phyloP scores from a whole-genome alignment of 2,113 vertebrate species.

The Gopherus flavomarginatus region DNA sequence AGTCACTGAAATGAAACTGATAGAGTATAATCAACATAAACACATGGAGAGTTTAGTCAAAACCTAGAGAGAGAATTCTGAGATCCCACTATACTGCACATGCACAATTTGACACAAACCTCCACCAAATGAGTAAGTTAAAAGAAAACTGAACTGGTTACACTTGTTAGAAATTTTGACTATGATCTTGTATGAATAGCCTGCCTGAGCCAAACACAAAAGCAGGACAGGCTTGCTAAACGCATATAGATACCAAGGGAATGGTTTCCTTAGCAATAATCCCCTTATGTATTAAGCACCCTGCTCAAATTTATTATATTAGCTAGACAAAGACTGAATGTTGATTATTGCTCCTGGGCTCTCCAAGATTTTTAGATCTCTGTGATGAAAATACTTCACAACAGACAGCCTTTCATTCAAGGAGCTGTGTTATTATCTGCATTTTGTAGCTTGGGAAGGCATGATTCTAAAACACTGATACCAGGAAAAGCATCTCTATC shows the following conservation, averaged over 20 bases:
- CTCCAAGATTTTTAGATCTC: slow-evolving; percentile 29
- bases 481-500: slow-evolving; percentile 71
- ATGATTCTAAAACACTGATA: slow-evolving; percentile 45
- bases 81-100: not conserved
- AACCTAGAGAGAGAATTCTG: not conserved
- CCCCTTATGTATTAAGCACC: not conserved
- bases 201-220: slow-evolving; percentile 11
- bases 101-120: not conserved
- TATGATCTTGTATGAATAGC: not conserved
- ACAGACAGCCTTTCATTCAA: slow-evolving; percentile 41
- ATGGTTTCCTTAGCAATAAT: slow-evolving; percentile 43
- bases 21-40: not conserved
- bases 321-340: slow-evolving; percentile 10
- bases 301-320: slow-evolving; percentile 13
- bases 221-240: slow-evolving; percentile 1
- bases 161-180: not conserved
- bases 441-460: slow-evolving; percentile 42
- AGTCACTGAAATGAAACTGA: slow-evolving; percentile 33
- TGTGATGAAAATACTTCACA: slow-evolving; percentile 49
- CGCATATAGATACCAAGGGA: not conserved
- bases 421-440: slow-evolving; percentile 28
- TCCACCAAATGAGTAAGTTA: not conserved
- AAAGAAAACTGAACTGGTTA: slow-evolving; percentile 12
- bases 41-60: not conserved
- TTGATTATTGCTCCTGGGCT: slow-evolving; percentile 13